Evolutionary conservation across 64 coral and sea anemone genomes (phyloP).

Genomic region (Montipora capricornis): DNA sequence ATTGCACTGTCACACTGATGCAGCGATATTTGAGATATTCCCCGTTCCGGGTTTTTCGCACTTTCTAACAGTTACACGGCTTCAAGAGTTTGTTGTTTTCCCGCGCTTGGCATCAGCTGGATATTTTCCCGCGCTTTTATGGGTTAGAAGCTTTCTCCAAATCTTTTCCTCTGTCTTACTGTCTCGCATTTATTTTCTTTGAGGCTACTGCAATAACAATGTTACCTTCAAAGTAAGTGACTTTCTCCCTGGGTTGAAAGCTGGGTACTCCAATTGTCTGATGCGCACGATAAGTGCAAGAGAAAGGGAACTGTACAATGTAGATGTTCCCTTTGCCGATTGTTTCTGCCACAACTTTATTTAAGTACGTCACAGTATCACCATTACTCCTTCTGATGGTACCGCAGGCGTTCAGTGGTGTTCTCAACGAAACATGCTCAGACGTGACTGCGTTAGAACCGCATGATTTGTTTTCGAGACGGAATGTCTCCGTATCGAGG

Average conservation of each 20-base stretch:
- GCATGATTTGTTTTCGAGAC: slow-evolving; percentile 57
- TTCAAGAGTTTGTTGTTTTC: background rate
- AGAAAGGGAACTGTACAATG: slow-evolving; percentile 89
- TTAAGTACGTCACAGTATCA: slow-evolving; percentile 68
- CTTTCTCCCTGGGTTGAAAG: slow-evolving; percentile 83
- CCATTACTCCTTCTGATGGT: slow-evolving; percentile 50
- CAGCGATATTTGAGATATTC: too few species aligned
- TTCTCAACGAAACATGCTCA: slow-evolving; percentile 64
- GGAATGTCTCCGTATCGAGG: slow-evolving; percentile 66
- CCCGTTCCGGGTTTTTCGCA: background rate
- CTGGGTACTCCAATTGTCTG: slow-evolving; percentile 77
- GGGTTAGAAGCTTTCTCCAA: too few species aligned
- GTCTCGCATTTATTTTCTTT: background rate
- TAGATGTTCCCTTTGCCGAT: slow-evolving; percentile 41
- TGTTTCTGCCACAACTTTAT: slow-evolving; percentile 54
- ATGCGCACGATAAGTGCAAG: slow-evolving; percentile 65
- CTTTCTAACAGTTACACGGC: background rate
- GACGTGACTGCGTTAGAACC: slow-evolving; percentile 9
- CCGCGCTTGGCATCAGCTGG: too few species aligned
- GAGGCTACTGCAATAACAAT: background rate
- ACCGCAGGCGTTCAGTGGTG: slow-evolving; percentile 75
- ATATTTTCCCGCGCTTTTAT: background rate
- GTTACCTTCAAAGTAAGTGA: slow-evolving; percentile 83
- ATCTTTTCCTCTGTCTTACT: too few species aligned
- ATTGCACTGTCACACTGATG: too few species aligned